Evolutionary conservation across 2,113 vertebrate species (phyloP), one percentile per base, ranked within the genome.

Genomic region (Anhinga rufa): DNA sequence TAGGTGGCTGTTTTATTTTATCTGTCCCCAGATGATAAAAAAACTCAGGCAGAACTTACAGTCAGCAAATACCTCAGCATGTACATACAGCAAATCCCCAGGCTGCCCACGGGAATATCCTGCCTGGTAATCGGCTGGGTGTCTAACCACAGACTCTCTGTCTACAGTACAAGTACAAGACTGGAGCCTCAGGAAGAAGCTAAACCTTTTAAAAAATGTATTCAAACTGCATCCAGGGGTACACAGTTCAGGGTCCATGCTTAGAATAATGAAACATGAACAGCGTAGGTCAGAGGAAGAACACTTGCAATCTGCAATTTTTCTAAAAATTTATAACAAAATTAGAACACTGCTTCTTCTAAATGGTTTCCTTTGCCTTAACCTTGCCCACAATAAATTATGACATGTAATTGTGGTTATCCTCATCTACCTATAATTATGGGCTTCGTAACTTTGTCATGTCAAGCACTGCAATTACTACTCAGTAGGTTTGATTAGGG

Each of bases 391-490:
- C 31, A 88, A 46, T 76, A 81, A 82, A 76, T 82, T 82, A 19
- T 14, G 18, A 93, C 60, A 76, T 49, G 42, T 76, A 93, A 72
- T 81, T 92, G 57, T 82, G 77, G 75, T 80, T 89, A 91, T 88
- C 40, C 80, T 96, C 31, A 61, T 81, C 78, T 94, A 48, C 60
- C 86, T 95, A 2, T 91, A 95, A 96, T 95, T 89, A 83, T 20
- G 13, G 84, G 49, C 48, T 97, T 96, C 6, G 28, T 90, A 85
- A 77, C 66, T 82, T 92, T 86, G 74, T 95, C 83, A 60, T 85
- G 85, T 82, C 32, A 42, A 85, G 71, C 38, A 84, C 55, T 94
- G n/a, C 89, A 88, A 95, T 95, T 93, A 70, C 79, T 51, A 24
- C 32, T 81, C n/a, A 10, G 20, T 31, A 52, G 64, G n/a, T 95